Percentiles rank a stretch among this genome's conserved stretches.
These are phyloP conservation scores for Tragelaphus scriptus DNA, from an alignment of 2,113 vertebrate species.

Conservation along the genomic window DNA sequence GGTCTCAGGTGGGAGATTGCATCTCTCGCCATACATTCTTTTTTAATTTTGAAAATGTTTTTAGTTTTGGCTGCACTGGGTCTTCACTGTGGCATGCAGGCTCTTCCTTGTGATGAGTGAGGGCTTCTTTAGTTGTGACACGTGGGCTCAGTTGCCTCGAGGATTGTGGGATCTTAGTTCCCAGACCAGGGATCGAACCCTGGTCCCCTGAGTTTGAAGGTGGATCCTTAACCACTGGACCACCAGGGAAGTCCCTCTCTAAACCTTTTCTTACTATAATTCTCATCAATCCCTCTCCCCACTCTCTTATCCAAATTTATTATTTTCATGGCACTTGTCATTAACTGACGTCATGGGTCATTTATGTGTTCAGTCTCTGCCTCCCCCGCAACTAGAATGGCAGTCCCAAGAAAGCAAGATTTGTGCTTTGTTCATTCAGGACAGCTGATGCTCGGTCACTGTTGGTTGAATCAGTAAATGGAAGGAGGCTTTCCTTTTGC, in stretches of 20 bases:
- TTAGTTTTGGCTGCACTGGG: neutral
- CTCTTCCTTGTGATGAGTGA: neutral
- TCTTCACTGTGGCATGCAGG: neutral
- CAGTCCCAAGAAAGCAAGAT: neutral
- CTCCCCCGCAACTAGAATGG: neutral
- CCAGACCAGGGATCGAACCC: neutral
- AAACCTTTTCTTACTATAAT: neutral
- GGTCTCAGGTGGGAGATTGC: neutral
- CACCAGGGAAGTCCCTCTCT: neutral
- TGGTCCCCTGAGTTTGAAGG: neutral
- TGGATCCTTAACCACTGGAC: neutral
- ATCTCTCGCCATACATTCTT: neutral
- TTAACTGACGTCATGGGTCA: neutral
- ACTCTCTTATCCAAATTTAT: neutral
- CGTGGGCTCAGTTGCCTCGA: neutral
- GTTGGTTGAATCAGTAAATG: fast-evolving
- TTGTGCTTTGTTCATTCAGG: neutral
- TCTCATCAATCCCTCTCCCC: neutral
- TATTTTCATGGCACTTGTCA: neutral
- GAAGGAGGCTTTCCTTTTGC: neutral
- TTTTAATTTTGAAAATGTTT: neutral
- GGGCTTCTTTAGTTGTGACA: neutral
- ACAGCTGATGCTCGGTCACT: neutral
- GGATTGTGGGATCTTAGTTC: neutral
- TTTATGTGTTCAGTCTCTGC: neutral